Conservation (phyloP, 2,797 vertebrate species). For the Pseudomugil gertrudae region DNA sequence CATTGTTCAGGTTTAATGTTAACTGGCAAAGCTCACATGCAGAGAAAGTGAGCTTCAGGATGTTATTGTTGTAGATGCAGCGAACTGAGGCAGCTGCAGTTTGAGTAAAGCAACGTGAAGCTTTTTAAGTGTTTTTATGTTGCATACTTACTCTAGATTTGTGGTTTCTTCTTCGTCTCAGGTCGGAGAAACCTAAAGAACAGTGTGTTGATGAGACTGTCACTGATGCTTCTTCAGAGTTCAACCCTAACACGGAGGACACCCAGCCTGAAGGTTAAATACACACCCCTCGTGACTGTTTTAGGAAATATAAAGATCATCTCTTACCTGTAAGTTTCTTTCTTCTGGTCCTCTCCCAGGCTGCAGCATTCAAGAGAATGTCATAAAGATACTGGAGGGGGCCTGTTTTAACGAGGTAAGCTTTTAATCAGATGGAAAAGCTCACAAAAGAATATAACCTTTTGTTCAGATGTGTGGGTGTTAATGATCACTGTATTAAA, state of each 20-base stretch:
- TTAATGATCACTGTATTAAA: not conserved
- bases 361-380: slow-evolving; percentile 53
- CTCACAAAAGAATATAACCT: not conserved
- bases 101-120: too few relatives aligned
- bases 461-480: not conserved
- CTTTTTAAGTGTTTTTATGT: too few relatives aligned
- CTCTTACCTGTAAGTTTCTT: not conserved
- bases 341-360: slow-evolving; percentile 47
- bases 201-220: slow-evolving; percentile 9
- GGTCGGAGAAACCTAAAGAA: slow-evolving; percentile 60
- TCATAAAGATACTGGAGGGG: slow-evolving; percentile 57
- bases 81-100: not conserved
- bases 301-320: not conserved
- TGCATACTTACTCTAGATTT: not conserved
- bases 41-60: not conserved
- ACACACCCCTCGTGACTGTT: not conserved
- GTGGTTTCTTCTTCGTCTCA: slow-evolving; percentile 39
- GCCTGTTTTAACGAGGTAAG: slow-evolving; percentile 66
- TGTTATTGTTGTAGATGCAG: not conserved
- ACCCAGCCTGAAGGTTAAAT: slow-evolving; percentile 65
- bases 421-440: not conserved
- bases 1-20: not conserved
- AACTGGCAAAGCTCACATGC: not conserved
- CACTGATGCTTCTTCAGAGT: slow-evolving; percentile 34
- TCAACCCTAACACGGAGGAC: slow-evolving; percentile 48